Percentiles rank a stretch among this genome's conserved stretches.
phyloP scores from a whole-genome alignment of 2,113 vertebrate genomes.

The Morone saxatilis region DNA sequence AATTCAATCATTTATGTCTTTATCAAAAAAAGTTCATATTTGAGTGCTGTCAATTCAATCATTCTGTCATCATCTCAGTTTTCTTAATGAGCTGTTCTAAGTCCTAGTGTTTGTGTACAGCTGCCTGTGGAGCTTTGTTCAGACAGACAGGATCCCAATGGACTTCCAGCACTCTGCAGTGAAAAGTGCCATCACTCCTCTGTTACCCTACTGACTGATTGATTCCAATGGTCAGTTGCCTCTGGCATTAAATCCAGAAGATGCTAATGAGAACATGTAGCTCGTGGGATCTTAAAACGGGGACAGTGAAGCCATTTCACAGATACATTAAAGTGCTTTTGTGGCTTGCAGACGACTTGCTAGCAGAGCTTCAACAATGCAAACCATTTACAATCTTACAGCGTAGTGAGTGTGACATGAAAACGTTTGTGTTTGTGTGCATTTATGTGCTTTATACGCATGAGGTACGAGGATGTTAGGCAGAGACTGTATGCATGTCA shows the following conservation, averaged over 20 bases:
- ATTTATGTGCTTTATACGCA: background rate
- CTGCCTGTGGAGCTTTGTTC: constrained; percentile 14
- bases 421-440: background rate
- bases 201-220: constrained; percentile 15
- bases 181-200: constrained; percentile 21
- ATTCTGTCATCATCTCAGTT: constrained; percentile 1
- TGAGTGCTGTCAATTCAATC: background rate
- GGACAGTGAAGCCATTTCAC: background rate
- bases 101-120: background rate
- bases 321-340: constrained; percentile 3
- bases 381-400: background rate
- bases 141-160: constrained; percentile 18
- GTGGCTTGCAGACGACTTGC: background rate
- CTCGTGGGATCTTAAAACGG: background rate
- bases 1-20: background rate
- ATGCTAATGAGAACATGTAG: background rate
- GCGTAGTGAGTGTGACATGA: background rate
- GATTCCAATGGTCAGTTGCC: constrained; percentile 3
- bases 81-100: constrained; percentile 7
- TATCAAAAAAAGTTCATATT: background rate
- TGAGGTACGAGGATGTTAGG: background rate
- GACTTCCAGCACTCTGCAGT: constrained; percentile 6
- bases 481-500: background rate
- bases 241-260: background rate
- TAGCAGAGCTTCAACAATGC: background rate